Conservation (phyloP, 2,113 vertebrate genomes). For the Malurus alboscapulatus region DNA sequence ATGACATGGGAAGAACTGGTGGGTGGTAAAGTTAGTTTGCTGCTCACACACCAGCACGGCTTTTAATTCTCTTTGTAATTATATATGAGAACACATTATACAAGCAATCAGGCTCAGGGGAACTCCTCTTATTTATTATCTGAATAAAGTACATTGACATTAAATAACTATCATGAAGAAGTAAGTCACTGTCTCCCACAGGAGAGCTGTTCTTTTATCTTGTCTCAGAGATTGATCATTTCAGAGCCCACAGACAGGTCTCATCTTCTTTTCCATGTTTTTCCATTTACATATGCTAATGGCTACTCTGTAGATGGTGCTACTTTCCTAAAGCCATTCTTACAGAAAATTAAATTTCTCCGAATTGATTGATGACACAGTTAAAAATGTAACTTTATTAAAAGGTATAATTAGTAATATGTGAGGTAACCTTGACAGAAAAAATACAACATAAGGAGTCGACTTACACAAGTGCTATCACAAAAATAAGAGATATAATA, state of each 20-base stretch:
- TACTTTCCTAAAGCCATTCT: constrained; percentile 31
- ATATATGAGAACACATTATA: constrained; percentile 1
- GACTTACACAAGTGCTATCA: neutral
- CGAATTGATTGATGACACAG: constrained; percentile 39
- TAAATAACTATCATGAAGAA: constrained; percentile 39
- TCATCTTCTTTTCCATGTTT: constrained; percentile 57
- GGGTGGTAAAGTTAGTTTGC: neutral
- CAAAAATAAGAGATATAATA: neutral
- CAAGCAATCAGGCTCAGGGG: constrained; percentile 24
- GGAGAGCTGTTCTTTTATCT: constrained; percentile 35
- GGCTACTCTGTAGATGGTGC: constrained; percentile 2
- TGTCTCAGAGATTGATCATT: constrained; percentile 56
- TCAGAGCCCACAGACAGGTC: constrained; percentile 25
- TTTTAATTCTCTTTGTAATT: constrained; percentile 25
- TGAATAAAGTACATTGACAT: constrained; percentile 23
- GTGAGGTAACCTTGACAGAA: constrained; percentile 23
- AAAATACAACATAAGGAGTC: neutral
- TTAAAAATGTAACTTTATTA: constrained; percentile 47
- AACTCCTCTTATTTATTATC: constrained; percentile 38
- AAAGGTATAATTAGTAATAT: neutral
- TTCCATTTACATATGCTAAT: constrained; percentile 60
- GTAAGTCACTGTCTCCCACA: constrained; percentile 42
- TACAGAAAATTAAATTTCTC: constrained; percentile 54
- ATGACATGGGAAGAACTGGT: neutral
- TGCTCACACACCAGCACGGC: neutral